These are phyloP conservation scores for Megaceryle torquata DNA, from an alignment of 2,113 vertebrate species.

Conservation along the genomic window DNA sequence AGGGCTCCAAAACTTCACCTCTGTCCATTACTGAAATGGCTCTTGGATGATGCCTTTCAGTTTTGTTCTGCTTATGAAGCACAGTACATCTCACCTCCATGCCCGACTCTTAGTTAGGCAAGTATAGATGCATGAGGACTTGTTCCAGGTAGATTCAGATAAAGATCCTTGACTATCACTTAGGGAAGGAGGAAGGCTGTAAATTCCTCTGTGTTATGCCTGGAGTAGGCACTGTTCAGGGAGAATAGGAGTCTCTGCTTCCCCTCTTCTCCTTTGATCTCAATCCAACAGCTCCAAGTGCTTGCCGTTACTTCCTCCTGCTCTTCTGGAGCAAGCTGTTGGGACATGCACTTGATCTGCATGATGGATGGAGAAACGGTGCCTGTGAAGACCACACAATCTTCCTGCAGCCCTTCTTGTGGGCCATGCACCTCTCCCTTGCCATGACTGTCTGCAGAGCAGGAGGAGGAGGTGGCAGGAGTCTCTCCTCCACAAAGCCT, in stretches of 20 bases:
- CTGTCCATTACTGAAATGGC: background rate
- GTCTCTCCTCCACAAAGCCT: background rate
- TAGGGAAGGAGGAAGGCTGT: background rate
- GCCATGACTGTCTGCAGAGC: background rate
- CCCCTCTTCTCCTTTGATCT: background rate
- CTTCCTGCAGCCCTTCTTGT: background rate
- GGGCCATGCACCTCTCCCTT: background rate
- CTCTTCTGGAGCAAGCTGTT: background rate
- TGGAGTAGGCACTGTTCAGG: background rate
- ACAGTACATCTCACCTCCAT: background rate
- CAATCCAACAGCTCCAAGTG: slow-evolving; percentile 3
- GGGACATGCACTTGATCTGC: background rate
- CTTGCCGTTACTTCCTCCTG: background rate
- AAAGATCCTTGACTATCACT: background rate
- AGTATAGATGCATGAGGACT: background rate
- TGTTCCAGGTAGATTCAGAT: background rate
- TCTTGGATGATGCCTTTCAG: background rate
- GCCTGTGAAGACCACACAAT: background rate
- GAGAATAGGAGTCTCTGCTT: background rate
- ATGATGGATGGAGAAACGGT: background rate
- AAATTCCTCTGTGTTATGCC: background rate
- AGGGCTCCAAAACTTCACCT: background rate
- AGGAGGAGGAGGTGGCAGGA: background rate
- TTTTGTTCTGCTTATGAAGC: background rate
- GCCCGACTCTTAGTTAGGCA: background rate